A percentile compares a stretch with the other conserved stretches of the same genome.
Conservation (phyloP, 1,140 invertebrate species). For the Nephotettix cincticeps region DNA sequence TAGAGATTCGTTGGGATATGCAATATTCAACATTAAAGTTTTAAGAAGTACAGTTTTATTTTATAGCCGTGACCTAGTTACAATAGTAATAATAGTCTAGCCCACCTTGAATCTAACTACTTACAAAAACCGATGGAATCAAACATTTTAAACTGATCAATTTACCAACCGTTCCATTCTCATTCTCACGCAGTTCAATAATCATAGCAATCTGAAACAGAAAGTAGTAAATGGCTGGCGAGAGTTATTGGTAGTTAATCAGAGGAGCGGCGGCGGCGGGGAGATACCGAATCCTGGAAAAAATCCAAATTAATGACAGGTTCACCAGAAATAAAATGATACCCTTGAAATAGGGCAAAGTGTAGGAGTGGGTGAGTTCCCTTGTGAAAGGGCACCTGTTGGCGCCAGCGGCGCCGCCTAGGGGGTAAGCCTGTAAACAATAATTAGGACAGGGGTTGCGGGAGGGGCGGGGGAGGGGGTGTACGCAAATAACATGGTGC, state of each 20-base stretch:
- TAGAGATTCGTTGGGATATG: no score
- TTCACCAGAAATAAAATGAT: constrained; percentile 23
- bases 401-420: not conserved
- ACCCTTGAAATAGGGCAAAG: constrained; percentile 16
- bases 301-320: constrained; percentile 23
- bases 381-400: constrained; percentile 14
- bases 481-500: constrained; percentile 5
- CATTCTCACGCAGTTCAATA: no score
- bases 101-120: no score
- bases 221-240: no score
- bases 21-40: no score
- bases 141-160: no score
- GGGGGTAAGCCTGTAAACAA: constrained; percentile 9
- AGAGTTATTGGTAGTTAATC: constrained; percentile 4
- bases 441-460: constrained; percentile 1
- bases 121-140: no score
- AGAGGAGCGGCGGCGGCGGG: not conserved
- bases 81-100: no score
- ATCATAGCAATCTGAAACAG: no score
- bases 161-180: no score
- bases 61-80: no score
- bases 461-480: not conserved
- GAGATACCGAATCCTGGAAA: constrained; percentile 4
- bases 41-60: no score
- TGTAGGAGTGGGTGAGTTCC: not conserved